phyloP scores from a whole-genome alignment of 92 coral and sea anemone genomes.

The Anthopleura xanthogrammica region DNA sequence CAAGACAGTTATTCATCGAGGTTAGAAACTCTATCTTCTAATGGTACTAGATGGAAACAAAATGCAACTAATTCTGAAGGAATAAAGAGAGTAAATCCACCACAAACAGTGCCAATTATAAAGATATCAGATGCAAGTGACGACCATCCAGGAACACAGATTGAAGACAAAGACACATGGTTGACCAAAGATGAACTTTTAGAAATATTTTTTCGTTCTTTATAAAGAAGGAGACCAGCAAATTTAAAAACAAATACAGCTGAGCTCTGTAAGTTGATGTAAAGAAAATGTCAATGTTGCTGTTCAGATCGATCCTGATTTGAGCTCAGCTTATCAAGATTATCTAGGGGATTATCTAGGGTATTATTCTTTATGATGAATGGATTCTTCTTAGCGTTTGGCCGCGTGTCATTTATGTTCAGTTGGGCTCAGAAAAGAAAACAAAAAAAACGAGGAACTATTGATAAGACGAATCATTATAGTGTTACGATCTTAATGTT shows the following conservation, averaged over 20 bases:
- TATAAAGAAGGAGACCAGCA: background rate
- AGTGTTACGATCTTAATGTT: too few species aligned
- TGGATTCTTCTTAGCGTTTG: background rate
- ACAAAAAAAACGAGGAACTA: too few species aligned
- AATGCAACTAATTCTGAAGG: background rate
- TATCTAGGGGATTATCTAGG: too few species aligned
- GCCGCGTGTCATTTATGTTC: too few species aligned
- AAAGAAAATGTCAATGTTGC: too few species aligned
- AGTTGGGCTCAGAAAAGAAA: too few species aligned
- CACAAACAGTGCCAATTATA: background rate
- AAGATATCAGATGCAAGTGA: background rate
- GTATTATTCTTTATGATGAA: background rate
- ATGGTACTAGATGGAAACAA: background rate
- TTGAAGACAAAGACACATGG: conserved; percentile 44
- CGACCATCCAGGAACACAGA: background rate
- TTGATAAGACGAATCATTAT: too few species aligned
- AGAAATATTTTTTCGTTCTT: conserved; percentile 44
- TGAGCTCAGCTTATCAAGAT: too few species aligned
- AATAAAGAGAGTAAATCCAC: background rate
- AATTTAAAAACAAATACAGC: background rate
- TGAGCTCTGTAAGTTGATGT: background rate
- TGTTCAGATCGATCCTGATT: too few species aligned
- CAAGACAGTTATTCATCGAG: background rate
- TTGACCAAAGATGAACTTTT: conserved; percentile 72
- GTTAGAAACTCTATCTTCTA: background rate